These are phyloP conservation scores for Cetonia aurata DNA, from an alignment of 2,888 invertebrate genomes.

Conservation along the genomic window DNA sequence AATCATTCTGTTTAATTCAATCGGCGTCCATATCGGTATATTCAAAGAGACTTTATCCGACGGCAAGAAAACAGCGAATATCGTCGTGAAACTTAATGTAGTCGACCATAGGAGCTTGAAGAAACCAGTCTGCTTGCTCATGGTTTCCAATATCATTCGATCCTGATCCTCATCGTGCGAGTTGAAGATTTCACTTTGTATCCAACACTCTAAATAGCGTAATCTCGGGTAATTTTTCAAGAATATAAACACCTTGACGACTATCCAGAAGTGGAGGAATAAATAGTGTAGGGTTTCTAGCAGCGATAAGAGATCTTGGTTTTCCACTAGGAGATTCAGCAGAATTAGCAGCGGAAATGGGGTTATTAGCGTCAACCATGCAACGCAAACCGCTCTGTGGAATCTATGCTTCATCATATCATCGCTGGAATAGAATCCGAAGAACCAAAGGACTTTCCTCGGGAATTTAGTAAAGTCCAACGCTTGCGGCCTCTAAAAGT, in stretches of 20 bases:
- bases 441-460: conserved; percentile 13
- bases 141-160: background rate
- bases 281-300: conserved; percentile 24
- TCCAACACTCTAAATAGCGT: conserved; percentile 10
- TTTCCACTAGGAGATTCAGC: background rate
- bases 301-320: background rate
- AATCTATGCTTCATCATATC: conserved; percentile 1
- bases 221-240: background rate
- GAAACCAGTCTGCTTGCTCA: conserved; percentile 16
- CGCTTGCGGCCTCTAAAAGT: conserved; percentile 7
- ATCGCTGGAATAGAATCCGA: conserved; percentile 20
- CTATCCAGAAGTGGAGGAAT: conserved; percentile 19
- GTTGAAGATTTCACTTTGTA: conserved; percentile 24
- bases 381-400: background rate
- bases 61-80: conserved; percentile 11
- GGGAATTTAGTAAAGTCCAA: conserved; percentile 19
- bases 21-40: conserved; percentile 24
- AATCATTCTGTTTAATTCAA: background rate
- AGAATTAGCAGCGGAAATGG: conserved; percentile 13
- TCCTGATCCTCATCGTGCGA: conserved; percentile 11
- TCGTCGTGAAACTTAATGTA: background rate
- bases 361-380: background rate
- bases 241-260: conserved; percentile 13
- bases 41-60: conserved; percentile 6
- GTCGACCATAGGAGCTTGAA: conserved; percentile 9